phyloP scores from a whole-genome alignment of 2,888 invertebrate species.

The Proisotoma minuta region DNA sequence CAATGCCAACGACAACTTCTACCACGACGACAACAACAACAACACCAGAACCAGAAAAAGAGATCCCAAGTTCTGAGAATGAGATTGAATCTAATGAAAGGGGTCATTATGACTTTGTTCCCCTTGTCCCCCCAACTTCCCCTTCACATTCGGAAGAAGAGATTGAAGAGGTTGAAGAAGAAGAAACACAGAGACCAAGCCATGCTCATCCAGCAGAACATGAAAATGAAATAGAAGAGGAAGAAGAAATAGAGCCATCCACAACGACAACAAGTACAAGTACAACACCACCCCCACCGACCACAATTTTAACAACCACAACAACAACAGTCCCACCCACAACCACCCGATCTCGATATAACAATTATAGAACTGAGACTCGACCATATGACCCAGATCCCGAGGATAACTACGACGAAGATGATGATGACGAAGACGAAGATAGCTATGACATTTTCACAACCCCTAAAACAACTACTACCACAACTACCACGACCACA shows the following conservation, averaged over 20 bases:
- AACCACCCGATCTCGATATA: constrained; percentile 9
- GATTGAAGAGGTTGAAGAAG: not conserved
- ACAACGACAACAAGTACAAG: not conserved
- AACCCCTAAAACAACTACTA: constrained; percentile 20
- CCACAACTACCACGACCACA: constrained; percentile 19
- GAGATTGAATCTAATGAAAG: too few relatives aligned
- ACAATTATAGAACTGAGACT: not conserved
- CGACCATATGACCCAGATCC: not conserved
- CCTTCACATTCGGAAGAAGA: constrained; percentile 6
- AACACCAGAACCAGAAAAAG: too few relatives aligned
- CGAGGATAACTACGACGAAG: constrained; percentile 19
- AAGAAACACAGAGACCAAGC: not conserved
- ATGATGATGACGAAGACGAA: not conserved
- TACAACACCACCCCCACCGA: not conserved
- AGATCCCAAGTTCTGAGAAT: too few relatives aligned
- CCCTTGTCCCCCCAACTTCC: constrained; percentile 2
- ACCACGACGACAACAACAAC: not conserved
- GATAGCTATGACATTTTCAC: constrained; percentile 16
- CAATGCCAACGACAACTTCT: constrained; percentile 6
- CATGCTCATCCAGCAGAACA: not conserved
- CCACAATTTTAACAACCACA: constrained; percentile 10
- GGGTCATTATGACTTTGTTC: too few relatives aligned
- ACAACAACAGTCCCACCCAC: constrained; percentile 5
- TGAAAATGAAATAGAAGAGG: not conserved
- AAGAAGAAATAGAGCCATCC: not conserved